Conservation (phyloP, 2,113 vertebrate genomes). For the Thymallus thymallus region DNA sequence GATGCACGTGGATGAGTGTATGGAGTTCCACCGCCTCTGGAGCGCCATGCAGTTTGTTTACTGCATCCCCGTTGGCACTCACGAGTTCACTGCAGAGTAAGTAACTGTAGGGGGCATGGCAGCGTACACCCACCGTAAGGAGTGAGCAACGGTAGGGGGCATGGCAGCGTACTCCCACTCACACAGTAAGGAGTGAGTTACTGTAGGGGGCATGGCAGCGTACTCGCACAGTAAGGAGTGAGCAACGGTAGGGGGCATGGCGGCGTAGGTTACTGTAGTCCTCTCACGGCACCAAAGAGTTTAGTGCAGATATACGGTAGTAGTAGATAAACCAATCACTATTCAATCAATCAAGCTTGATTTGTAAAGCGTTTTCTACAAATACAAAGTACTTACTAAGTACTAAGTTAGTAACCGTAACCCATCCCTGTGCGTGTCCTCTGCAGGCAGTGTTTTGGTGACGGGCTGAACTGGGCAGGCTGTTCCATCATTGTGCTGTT, state of each 20-base stretch:
- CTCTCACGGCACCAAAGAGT: too few species aligned
- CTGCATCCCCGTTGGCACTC: slow-evolving; percentile 96
- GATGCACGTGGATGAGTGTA: slow-evolving; percentile 98
- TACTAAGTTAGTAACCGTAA: background rate
- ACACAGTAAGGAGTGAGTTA: too few species aligned
- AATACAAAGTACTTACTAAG: too few species aligned
- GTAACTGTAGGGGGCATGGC: slow-evolving; percentile 48
- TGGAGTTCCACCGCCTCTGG: slow-evolving; percentile 98
- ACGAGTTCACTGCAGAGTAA: slow-evolving; percentile 98
- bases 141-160: too few species aligned
- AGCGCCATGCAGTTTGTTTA: slow-evolving; percentile 99
- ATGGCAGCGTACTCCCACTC: too few species aligned
- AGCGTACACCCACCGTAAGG: background rate
- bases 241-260: too few species aligned
- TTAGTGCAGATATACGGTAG: background rate
- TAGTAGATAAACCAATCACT: background rate
- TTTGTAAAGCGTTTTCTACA: too few species aligned
- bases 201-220: too few species aligned
- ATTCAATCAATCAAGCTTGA: background rate
- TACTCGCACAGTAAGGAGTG: background rate
- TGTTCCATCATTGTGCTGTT: slow-evolving; percentile 95
- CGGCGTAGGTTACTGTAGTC: background rate
- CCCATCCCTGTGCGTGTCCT: background rate
- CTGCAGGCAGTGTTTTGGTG: slow-evolving; percentile 93
- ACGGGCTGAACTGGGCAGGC: slow-evolving; percentile 97